Conservation (phyloP, 2,113 vertebrate genomes). For the Ibidorhyncha struthersii region DNA sequence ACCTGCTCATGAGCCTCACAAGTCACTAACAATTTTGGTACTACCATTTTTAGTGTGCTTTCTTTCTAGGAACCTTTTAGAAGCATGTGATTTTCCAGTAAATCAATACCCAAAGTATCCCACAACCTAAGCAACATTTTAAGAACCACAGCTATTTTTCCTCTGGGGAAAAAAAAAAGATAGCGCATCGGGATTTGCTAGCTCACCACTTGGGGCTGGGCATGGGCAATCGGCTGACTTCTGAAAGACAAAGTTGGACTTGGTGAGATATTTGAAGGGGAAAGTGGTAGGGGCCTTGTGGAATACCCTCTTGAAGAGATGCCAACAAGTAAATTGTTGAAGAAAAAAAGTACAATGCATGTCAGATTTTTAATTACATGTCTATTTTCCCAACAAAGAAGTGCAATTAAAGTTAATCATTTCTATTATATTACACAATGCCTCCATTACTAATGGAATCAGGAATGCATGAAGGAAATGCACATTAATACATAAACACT, state of each 20-base stretch:
- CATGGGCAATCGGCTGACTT: fast-evolving
- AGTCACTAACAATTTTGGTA: no score
- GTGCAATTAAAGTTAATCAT: slow-evolving; percentile 65
- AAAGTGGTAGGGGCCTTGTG: neutral
- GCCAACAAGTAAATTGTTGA: slow-evolving; percentile 27
- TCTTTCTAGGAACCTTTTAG: neutral
- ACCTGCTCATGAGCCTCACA: neutral
- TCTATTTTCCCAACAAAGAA: slow-evolving; percentile 68
- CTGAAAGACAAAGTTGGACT: neutral
- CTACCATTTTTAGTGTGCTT: neutral
- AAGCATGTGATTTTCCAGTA: neutral
- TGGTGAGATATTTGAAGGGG: neutral
- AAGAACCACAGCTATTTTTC: neutral
- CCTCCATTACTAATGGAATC: slow-evolving; percentile 54
- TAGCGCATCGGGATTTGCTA: neutral
- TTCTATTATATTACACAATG: slow-evolving; percentile 59
- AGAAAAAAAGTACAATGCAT: slow-evolving; percentile 28
- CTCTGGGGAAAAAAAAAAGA: neutral
- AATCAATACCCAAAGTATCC: neutral
- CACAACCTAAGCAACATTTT: neutral
- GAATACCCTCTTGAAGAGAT: slow-evolving; percentile 31
- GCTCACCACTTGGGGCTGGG: neutral
- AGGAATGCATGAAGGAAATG: slow-evolving; percentile 50
- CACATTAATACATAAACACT: slow-evolving; percentile 37
- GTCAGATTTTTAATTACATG: slow-evolving; percentile 67